A percentile compares a stretch with the other conserved stretches of the same genome.
These are phyloP conservation scores for Uropsilus gracilis DNA, from an alignment of 2,113 vertebrate genomes.

Conservation along the genomic window DNA sequence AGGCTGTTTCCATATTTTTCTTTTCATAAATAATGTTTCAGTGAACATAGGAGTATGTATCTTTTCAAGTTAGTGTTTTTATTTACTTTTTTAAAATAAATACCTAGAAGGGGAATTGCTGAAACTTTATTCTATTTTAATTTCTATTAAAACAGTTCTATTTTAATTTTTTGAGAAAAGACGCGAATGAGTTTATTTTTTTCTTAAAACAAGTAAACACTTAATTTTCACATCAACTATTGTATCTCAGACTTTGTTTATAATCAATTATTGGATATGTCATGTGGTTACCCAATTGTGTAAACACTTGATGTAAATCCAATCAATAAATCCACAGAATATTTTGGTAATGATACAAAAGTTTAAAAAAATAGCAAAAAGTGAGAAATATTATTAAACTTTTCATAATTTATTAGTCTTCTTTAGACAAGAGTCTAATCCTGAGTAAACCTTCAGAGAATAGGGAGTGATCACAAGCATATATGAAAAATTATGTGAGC, in stretches of 20 bases:
- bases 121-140: neutral
- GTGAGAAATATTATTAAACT: neutral
- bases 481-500: neutral
- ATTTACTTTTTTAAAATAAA: neutral
- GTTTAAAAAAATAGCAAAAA: neutral
- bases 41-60: neutral
- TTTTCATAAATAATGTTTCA: neutral
- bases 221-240: neutral
- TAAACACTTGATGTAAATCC: neutral
- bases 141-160: neutral
- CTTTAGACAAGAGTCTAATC: neutral
- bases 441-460: neutral
- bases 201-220: slow-evolving; percentile 16
- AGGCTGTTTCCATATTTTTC: neutral
- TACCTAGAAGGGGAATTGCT: neutral
- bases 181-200: rapidly evolving
- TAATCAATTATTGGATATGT: neutral
- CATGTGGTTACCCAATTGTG: neutral
- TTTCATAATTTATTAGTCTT: neutral
- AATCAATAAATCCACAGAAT: neutral
- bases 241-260: neutral
- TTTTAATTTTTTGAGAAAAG: neutral
- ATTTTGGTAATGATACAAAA: neutral
- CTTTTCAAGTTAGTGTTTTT: neutral
- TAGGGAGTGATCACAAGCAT: neutral